These are phyloP conservation scores for Andrena minutula DNA, from an alignment of 2,888 invertebrate genomes.

Conservation along the genomic window DNA sequence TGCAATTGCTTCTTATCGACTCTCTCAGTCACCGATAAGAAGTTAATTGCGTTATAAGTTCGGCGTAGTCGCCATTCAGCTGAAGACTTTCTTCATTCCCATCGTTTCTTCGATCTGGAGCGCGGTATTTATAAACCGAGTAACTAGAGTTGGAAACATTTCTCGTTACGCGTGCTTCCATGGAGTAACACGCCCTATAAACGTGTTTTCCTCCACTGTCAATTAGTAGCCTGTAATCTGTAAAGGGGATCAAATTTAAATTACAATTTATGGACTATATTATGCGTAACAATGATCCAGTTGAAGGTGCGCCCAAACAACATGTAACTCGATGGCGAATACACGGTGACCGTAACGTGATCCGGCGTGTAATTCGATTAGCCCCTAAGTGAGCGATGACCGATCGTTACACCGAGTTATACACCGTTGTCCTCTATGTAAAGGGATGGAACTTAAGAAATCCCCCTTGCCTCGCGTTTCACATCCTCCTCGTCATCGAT, in stretches of 20 bases:
- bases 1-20: too few species aligned
- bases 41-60: too few species aligned
- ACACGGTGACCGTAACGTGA: constrained; percentile 48
- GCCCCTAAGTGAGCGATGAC: constrained; percentile 51
- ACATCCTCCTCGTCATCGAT: constrained; percentile 47
- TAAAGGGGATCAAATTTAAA: neutral
- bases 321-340: constrained; percentile 48
- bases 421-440: constrained; percentile 24
- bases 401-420: constrained; percentile 40
- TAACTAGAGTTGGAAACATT: too few species aligned
- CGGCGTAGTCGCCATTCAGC: too few species aligned
- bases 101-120: too few species aligned
- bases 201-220: too few species aligned
- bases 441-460: constrained; percentile 56
- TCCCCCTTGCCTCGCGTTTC: constrained; percentile 16
- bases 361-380: constrained; percentile 52
- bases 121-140: too few species aligned
- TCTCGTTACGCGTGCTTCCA: too few species aligned
- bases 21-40: too few species aligned
- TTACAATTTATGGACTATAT: neutral
- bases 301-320: constrained; percentile 16
- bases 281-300: neutral
- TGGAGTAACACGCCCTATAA: too few species aligned
- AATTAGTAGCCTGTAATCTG: neutral
- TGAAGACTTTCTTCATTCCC: too few species aligned